phyloP scores from a whole-genome alignment of 2,888 invertebrate species.

The Criorhina ranunculi region DNA sequence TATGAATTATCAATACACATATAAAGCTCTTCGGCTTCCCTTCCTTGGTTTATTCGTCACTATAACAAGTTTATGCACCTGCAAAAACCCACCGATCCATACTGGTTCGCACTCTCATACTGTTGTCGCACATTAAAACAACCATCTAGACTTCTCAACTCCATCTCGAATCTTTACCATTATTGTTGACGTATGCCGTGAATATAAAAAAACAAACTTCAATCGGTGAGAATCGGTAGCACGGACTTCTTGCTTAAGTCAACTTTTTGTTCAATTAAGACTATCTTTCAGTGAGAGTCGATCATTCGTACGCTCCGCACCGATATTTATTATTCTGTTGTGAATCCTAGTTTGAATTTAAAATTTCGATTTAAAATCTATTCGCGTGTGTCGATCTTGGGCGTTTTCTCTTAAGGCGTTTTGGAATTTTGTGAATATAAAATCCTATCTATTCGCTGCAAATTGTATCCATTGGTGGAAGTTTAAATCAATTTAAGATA shows the following conservation, averaged over 20 bases:
- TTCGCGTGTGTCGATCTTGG: slow-evolving; percentile 38
- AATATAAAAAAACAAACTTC: slow-evolving; percentile 17
- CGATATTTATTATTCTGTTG: slow-evolving; percentile 31
- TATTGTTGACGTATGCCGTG: neutral
- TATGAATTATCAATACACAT: neutral
- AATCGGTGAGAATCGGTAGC: slow-evolving; percentile 51
- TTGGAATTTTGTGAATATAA: slow-evolving; percentile 4
- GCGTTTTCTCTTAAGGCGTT: slow-evolving; percentile 8
- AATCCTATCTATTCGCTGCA: too few species aligned
- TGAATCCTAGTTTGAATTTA: slow-evolving; percentile 32
- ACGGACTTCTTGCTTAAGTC: slow-evolving; percentile 66
- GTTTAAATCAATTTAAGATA: neutral
- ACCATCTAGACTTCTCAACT: slow-evolving; percentile 44
- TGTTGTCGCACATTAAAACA: slow-evolving; percentile 25
- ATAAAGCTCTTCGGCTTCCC: neutral
- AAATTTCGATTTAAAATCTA: neutral
- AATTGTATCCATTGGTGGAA: neutral
- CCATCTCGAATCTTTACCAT: slow-evolving; percentile 35
- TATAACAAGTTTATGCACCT: slow-evolving; percentile 23
- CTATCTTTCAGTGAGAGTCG: slow-evolving; percentile 49
- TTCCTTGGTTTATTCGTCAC: neutral
- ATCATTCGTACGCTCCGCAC: slow-evolving; percentile 49
- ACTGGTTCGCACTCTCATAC: slow-evolving; percentile 18
- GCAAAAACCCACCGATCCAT: slow-evolving; percentile 21
- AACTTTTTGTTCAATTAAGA: slow-evolving; percentile 57